Conservation (phyloP, 2,113 vertebrate species). For the Phalacrocorax pelagicus region DNA sequence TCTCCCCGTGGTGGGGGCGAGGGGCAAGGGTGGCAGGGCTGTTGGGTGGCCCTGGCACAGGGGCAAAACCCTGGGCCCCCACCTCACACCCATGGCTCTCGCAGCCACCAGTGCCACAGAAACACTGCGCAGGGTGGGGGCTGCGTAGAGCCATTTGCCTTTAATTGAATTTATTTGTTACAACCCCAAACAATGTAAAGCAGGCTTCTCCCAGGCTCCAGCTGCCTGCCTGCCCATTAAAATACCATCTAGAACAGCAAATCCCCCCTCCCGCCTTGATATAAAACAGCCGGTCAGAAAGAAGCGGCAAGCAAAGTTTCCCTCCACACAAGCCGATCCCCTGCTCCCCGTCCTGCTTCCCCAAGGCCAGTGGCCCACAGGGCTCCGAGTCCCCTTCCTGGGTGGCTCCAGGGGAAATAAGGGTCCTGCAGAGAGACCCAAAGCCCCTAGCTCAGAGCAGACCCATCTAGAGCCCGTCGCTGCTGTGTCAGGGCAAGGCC, state of each 20-base stretch:
- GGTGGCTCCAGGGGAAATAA: neutral
- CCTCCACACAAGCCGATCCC: neutral
- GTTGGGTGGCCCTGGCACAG: neutral
- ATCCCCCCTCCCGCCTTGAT: conserved; percentile 66
- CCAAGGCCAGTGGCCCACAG: neutral
- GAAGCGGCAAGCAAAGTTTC: neutral
- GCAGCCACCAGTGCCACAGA: neutral
- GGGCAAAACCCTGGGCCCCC: neutral
- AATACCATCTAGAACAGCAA: conserved; percentile 69
- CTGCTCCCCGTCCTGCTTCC: neutral
- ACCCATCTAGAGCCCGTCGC: neutral
- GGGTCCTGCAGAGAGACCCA: neutral
- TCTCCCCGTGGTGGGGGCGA: neutral
- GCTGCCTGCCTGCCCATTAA: conserved; percentile 70
- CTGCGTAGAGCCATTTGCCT: conserved; percentile 55
- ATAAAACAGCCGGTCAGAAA: conserved; percentile 67
- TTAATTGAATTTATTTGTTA: conserved; percentile 71
- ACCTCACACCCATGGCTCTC: neutral
- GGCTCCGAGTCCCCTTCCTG: neutral
- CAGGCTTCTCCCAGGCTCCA: conserved; percentile 68
- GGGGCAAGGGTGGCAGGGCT: neutral
- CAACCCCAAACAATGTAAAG: conserved; percentile 72
- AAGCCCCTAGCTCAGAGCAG: neutral
- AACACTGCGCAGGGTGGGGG: conserved; percentile 44
- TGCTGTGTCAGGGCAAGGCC: neutral